These are phyloP conservation scores for Strigamia transsilvanica DNA, from an alignment of 2,888 invertebrate species.

Conservation along the genomic window DNA sequence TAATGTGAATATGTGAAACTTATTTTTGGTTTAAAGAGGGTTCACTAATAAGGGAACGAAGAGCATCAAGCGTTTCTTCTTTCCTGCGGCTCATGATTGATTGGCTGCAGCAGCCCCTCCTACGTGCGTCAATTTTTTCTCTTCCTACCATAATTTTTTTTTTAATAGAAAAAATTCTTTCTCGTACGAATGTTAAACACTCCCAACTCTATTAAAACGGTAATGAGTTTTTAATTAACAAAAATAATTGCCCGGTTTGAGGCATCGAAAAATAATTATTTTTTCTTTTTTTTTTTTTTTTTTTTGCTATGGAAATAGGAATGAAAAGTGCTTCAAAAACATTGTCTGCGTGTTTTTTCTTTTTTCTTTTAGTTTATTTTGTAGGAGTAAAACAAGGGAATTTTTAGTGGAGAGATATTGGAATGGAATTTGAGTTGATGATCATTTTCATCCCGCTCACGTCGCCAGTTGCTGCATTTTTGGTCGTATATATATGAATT, in stretches of 20 bases:
- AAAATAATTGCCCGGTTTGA: slow-evolving; percentile 48
- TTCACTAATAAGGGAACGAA: slow-evolving; percentile 27
- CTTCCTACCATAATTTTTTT: slow-evolving; percentile 14
- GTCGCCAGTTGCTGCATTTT: slow-evolving; percentile 27
- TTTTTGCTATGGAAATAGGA: neutral
- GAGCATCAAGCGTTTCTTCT: slow-evolving; percentile 11
- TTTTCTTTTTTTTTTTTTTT: neutral
- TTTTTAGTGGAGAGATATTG: neutral
- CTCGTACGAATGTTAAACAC: slow-evolving; percentile 39
- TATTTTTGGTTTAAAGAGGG: neutral
- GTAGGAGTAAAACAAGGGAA: neutral
- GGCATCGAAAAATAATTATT: slow-evolving; percentile 42
- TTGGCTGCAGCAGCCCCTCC: slow-evolving; percentile 29
- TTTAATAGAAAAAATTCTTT: slow-evolving; percentile 24
- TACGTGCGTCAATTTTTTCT: slow-evolving; percentile 36
- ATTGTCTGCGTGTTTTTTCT: neutral
- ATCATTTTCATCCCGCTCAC: slow-evolving; percentile 22
- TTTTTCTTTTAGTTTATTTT: neutral
- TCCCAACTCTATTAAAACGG: slow-evolving; percentile 50
- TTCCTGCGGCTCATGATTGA: slow-evolving; percentile 19
- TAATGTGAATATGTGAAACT: neutral
- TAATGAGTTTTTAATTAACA: slow-evolving; percentile 51
- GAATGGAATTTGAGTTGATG: slow-evolving; percentile 25
- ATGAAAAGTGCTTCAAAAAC: neutral
- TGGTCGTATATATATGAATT: slow-evolving; percentile 34